Evolutionary conservation across 1,140 invertebrate genomes (phyloP), one percentile per base, ranked within the genome.

Genomic region (Neuroterus valhalla): DNA sequence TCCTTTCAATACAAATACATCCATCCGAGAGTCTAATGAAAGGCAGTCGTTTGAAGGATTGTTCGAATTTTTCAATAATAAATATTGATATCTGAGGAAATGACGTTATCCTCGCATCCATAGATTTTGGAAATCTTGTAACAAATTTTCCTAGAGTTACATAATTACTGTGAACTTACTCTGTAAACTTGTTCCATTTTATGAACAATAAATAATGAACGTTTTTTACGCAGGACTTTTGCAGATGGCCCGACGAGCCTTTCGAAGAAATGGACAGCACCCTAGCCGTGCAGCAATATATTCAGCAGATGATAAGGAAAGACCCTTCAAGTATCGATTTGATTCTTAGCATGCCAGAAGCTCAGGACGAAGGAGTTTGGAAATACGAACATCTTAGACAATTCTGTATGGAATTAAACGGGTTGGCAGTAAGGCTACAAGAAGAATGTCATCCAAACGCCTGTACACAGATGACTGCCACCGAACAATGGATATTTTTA

Each of bases 181-280:
- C 15, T 21, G 17, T 21, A 21, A 2, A n/a, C 3, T 52, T 2
- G 17, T 52, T n/a, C n/a, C n/a, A n/a, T 19, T 21, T 45, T 3
- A 45, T 45, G 11, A 45, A 12, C 15, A 14, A 12, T 45, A 3
- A 45, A 3, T 45, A 15, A 14, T 45, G 44, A 2, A 8, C 17
- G 3, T 17, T 62, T 38, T 62, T 62, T 81, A 80, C 76, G 78
- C 79, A 99, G 98, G 96, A 99, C 87, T 99, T 99, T 91, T 96
- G 96, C 85, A 95, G 95, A 75, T 99, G 99, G 99, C 96, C 97
- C 19, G 97, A 99, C 92, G 96, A 99, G 89, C 94, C 96, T 0
- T 99, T 99, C 89, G 98, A 99, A 91, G 98, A 99, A 91, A 99
- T 99, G 98, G 98, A 99, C 85, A 99, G 97, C 85, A 99, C 98